Percentiles rank a stretch among this genome's conserved stretches.
These are phyloP conservation scores for Schizothorax lantsangensis DNA, from an alignment of 2,797 vertebrate genomes.

Conservation along the genomic window DNA sequence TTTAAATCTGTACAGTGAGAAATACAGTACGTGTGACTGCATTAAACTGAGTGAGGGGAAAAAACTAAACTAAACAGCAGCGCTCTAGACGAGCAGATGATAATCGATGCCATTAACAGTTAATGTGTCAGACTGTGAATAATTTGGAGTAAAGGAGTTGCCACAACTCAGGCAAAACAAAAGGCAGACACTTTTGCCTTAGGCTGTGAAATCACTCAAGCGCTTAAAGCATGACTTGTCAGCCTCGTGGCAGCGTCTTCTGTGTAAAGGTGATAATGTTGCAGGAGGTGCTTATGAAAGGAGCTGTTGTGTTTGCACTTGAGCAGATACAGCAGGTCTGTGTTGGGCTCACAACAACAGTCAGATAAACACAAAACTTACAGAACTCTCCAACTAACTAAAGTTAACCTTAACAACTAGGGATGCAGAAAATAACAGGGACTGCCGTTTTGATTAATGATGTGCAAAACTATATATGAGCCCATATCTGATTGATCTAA, in stretches of 20 bases:
- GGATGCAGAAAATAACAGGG: neutral
- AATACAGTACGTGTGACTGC: slow-evolving; percentile 14
- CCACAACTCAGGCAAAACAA: slow-evolving; percentile 42
- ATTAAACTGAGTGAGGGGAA: neutral
- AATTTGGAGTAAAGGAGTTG: slow-evolving; percentile 46
- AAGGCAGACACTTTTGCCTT: slow-evolving; percentile 38
- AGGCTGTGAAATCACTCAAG: slow-evolving; percentile 37
- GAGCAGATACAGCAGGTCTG: slow-evolving; percentile 27
- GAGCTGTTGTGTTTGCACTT: slow-evolving; percentile 11
- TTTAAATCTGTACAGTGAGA: slow-evolving; percentile 15
- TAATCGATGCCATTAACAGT: slow-evolving; percentile 45
- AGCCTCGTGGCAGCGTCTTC: slow-evolving; percentile 29
- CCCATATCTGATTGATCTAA: neutral
- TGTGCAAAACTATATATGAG: neutral
- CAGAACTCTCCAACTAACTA: neutral
- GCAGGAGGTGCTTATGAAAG: slow-evolving; percentile 48
- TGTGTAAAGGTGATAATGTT: slow-evolving; percentile 51
- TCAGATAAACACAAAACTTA: slow-evolving; percentile 40
- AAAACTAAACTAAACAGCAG: neutral
- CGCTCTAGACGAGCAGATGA: slow-evolving; percentile 1
- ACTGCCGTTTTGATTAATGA: neutral
- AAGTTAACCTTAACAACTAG: neutral
- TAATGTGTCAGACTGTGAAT: slow-evolving; percentile 50
- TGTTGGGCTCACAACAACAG: slow-evolving; percentile 35
- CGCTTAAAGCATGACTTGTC: slow-evolving; percentile 38